Base-by-base conservation (phyloP, 1,140 invertebrate genomes). In the Patella vulgata region DNA sequence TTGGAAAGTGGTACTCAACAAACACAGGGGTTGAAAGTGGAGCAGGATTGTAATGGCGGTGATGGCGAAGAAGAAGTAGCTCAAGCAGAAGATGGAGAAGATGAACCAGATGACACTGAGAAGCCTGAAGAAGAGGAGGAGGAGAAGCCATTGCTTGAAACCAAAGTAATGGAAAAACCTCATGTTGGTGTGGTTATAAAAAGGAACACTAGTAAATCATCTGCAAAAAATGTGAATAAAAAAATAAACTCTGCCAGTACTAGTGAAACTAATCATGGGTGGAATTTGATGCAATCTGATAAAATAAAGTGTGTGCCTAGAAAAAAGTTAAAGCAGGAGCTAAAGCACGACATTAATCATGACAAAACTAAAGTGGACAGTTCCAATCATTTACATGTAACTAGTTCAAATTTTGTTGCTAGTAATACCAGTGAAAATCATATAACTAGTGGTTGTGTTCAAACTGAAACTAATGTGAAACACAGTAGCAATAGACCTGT, bases 111-210 rank as follows among this genome's bases (percentile, higher is more conserved):
- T 43, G 57, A 39, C n/a, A 59, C n/a, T n/a, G n/a, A n/a, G n/a
- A n/a, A n/a, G n/a, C n/a, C n/a, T n/a, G n/a, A 52, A 53, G 48
- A 52, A 53, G 59, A 53, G 51, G 48, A 61, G 48, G 33, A 39
- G 3, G 39, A 39, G 3, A 21, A 31, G 12, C 30, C 23, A 28
- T 30, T 53, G 9, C 21, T 23, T 36, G 23, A 23, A 40, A 23
- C 19, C 17, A 40, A 55, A 17, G 21, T 4, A 31, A 36, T 23
- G 17, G 19, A 23, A 55, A 21, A 39, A 19, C 39, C 36, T 55
- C 30, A 55, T 19, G 53, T 19, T 19, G 40, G 23, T 40, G 31
- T 11, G 17, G 23, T 39, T 55, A 39, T 36, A 39, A 39, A 11
- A n/a, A 21, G 19, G 19, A 31, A 52, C 19, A n/a, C 19, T 28